Evolutionary conservation across 2,113 vertebrate genomes (phyloP), one percentile per base, ranked within the genome.

Genomic region (Xyliphius kryptos): DNA sequence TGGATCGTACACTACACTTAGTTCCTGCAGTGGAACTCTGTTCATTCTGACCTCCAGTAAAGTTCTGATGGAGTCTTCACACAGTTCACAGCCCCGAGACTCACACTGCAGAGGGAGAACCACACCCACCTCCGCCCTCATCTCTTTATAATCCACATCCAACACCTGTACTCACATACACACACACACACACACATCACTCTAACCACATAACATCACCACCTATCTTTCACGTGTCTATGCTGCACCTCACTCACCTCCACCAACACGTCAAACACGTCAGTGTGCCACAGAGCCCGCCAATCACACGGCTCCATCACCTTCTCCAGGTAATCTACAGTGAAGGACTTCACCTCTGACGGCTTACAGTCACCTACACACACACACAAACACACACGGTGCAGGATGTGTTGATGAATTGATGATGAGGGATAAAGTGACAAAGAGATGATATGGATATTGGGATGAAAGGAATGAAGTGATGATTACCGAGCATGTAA

Each of bases 401-500:
- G n/a, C n/a, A n/a, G n/a, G n/a, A n/a, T n/a, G n/a, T n/a, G n/a
- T n/a, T n/a, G n/a, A n/a, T n/a, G n/a, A n/a, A n/a, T n/a, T n/a
- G n/a, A n/a, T n/a, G n/a, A n/a, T n/a, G n/a, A n/a, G n/a, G n/a
- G n/a, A n/a, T n/a, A n/a, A n/a, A n/a, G n/a, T n/a, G n/a, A n/a
- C n/a, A n/a, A n/a, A n/a, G n/a, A n/a, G n/a, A n/a, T n/a, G n/a
- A n/a, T n/a, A n/a, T n/a, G n/a, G n/a, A n/a, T n/a, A n/a, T n/a
- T n/a, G n/a, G n/a, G n/a, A n/a, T n/a, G n/a, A n/a, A n/a, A n/a
- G n/a, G n/a, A n/a, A n/a, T n/a, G n/a, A n/a, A n/a, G n/a, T n/a
- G n/a, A n/a, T n/a, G n/a, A 32, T 85, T 76, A 97, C 94, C 93
- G 3, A 98, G 85, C 71, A 97, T 89, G 67, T 94, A 97, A 80